Conservation (phyloP, 2,888 invertebrate species). For the Patella pellucida region DNA sequence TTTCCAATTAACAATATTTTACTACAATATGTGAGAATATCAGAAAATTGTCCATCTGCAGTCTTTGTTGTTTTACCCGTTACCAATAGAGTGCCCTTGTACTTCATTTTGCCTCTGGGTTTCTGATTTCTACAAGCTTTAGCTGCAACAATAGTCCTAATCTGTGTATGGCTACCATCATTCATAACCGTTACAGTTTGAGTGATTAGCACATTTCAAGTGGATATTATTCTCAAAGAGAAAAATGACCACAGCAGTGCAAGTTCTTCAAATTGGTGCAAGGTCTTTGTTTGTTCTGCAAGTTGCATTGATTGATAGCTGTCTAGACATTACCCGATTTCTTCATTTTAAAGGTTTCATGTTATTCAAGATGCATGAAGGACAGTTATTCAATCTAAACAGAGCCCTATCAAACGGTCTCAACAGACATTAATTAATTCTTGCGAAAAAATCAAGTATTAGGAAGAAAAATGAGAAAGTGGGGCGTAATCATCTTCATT, state of each 20-base stretch:
- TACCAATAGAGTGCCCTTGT: no score
- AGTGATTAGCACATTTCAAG: background rate
- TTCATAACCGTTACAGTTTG: no score
- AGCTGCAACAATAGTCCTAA: no score
- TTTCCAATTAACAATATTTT: no score
- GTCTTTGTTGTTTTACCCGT: no score
- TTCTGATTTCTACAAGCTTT: no score
- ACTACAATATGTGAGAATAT: no score
- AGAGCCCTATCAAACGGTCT: background rate
- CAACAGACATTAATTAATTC: background rate
- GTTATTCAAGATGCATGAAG: background rate
- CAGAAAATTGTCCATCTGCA: no score
- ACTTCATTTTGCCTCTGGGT: no score
- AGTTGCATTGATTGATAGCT: background rate
- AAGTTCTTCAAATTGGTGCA: background rate
- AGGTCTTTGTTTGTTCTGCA: background rate
- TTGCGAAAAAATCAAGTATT: slow-evolving; percentile 1
- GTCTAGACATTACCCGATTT: background rate
- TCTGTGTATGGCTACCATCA: no score
- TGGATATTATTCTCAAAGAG: background rate
- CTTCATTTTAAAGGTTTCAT: background rate
- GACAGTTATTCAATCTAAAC: background rate
- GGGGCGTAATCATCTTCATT: no score
- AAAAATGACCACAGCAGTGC: background rate
- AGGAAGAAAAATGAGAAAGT: background rate